Evolutionary conservation across 2,888 invertebrate genomes (phyloP).

Genomic region (Spialia ferax): DNA sequence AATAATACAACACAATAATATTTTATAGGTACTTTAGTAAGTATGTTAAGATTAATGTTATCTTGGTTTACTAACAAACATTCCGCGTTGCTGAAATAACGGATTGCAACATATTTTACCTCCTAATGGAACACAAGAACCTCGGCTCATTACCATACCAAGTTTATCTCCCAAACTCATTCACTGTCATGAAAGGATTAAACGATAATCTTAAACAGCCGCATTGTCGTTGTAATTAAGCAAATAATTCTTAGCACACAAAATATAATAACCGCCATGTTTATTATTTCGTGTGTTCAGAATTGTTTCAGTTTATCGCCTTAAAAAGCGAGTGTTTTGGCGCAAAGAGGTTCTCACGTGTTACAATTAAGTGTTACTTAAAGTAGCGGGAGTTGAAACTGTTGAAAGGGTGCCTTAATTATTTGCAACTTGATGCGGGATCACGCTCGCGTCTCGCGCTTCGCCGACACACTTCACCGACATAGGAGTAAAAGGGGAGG

Average conservation of each 20-base stretch:
- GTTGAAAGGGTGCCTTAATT: constrained; percentile 73
- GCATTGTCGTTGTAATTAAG: constrained; percentile 6
- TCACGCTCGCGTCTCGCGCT: constrained; percentile 57
- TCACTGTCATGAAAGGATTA: constrained; percentile 10
- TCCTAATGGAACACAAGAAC: constrained; percentile 2
- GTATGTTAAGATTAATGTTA: not conserved
- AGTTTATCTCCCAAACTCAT: constrained; percentile 1
- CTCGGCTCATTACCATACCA: not conserved
- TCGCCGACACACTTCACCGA: not conserved
- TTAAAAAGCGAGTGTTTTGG: not conserved
- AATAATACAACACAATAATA: too few relatives aligned
- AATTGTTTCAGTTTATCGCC: constrained; percentile 13
- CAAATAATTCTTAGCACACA: constrained; percentile 3
- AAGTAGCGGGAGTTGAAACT: constrained; percentile 59
- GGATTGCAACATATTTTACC: not conserved
- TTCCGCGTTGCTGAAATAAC: not conserved
- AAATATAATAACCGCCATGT: not conserved
- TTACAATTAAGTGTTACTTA: constrained; percentile 54
- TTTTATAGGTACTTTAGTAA: not conserved
- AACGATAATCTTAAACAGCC: not conserved
- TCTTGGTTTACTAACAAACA: not conserved
- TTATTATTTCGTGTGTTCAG: constrained; percentile 1
- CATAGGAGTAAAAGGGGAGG: too few relatives aligned
- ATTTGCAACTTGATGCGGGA: constrained; percentile 80
- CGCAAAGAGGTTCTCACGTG: constrained; percentile 12